phyloP scores from a whole-genome alignment of 2,113 vertebrate genomes.

The Talpa occidentalis region DNA sequence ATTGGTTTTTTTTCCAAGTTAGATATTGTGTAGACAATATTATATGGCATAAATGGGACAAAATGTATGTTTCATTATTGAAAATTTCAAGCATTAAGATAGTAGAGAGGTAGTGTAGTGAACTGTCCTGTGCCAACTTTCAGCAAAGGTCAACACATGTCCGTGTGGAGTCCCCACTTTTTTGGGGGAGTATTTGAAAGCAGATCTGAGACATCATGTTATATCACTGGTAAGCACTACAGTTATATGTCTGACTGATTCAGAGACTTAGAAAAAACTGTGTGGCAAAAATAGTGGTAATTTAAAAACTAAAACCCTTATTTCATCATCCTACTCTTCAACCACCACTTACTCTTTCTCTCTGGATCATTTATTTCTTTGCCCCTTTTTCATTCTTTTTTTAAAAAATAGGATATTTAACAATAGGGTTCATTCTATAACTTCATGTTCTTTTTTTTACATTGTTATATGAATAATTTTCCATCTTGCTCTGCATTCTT shows the following conservation, averaged over 20 bases:
- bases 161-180: neutral
- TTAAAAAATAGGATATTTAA: neutral
- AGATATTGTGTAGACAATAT: neutral
- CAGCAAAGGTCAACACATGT: neutral
- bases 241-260: neutral
- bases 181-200: neutral
- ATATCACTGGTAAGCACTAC: neutral
- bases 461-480: neutral
- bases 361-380: conserved; percentile 29
- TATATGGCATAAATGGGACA: neutral
- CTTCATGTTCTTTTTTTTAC: neutral
- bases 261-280: neutral
- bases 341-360: neutral
- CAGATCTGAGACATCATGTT: neutral
- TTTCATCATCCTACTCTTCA: neutral
- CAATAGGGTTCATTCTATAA: neutral
- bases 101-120: neutral
- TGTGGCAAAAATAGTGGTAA: neutral
- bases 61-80: neutral
- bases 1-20: neutral
- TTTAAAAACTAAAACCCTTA: neutral
- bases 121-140: neutral
- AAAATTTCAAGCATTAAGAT: neutral
- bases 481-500: neutral
- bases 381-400: conserved; percentile 24